These are phyloP conservation scores for Ormyrus labotus DNA, from an alignment of 2,888 invertebrate species.

Conservation along the genomic window DNA sequence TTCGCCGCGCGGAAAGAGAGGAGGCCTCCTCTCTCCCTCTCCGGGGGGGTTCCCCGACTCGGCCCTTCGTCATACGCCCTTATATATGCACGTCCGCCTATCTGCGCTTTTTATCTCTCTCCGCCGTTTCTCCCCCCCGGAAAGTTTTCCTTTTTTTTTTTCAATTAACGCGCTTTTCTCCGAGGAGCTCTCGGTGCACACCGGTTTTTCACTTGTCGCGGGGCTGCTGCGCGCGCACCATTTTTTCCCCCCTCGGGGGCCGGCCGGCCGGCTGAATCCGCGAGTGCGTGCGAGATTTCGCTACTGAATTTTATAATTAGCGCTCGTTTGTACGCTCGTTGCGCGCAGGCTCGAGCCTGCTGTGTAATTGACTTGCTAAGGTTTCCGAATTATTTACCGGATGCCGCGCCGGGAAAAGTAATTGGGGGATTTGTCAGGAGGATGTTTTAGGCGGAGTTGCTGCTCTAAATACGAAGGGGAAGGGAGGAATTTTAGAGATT, in stretches of 20 bases:
- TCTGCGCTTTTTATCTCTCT: conserved; percentile 25
- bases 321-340: conserved; percentile 58
- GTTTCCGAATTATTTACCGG: too few relatives aligned
- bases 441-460: too few relatives aligned
- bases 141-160: conserved; percentile 2
- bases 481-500: too few relatives aligned
- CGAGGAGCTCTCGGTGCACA: neutral
- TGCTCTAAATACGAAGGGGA: too few relatives aligned
- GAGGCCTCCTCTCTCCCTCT: conserved; percentile 53
- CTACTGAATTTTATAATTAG: conserved; percentile 40
- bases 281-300: neutral
- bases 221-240: neutral
- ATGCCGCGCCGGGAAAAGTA: too few relatives aligned
- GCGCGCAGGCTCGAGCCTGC: too few relatives aligned
- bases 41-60: conserved; percentile 63
- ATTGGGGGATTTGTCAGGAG: too few relatives aligned
- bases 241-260: neutral
- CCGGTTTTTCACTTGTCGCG: conserved; percentile 31
- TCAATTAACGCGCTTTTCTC: conserved; percentile 12
- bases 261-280: neutral
- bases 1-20: conserved; percentile 62
- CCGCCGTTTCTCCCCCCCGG: neutral
- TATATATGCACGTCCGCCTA: conserved; percentile 8
- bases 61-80: conserved; percentile 35
- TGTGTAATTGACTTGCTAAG: too few relatives aligned